Evolutionary conservation across 1,140 invertebrate genomes (phyloP), one percentile per base, ranked within the genome.

Genomic region (Himalopsyche phryganea): DNA sequence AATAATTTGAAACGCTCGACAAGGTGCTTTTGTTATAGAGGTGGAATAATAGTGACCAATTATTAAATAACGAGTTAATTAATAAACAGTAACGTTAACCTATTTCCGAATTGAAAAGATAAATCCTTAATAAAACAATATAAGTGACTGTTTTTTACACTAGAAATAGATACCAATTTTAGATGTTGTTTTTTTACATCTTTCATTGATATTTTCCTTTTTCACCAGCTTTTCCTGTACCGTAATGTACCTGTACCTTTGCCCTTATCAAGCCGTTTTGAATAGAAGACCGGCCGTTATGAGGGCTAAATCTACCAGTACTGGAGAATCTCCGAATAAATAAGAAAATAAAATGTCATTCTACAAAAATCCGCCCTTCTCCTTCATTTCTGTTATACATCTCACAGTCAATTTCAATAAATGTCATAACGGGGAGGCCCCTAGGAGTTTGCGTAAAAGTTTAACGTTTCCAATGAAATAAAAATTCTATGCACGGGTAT

Each of bases 391-490:
- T 14, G 44, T 28, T n/a, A 28, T 17, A 19, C 44, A 19, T 28
- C 20, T 33, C 47, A 6, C 23, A 47, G 54, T 57, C 54, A 57
- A 57, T 57, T 57, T 49, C 54, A 57, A 57, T 57, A 57, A 57
- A 57, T 50, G 54, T 57, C 54, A 38, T 6, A n/a, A 23, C 14
- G 45, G 20, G 10, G 33, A 38, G 38, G 41, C 35, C 35, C 23
- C 20, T 11, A 17, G 35, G 33, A 40, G 54, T 57, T 57, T 57
- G 54, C 54, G 50, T 57, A 50, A 57, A 50, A 50, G 54, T 57
- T 57, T 56, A 38, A 48, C 32, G 14, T 19, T 32, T 32, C 44
- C 45, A 38, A 56, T 56, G 52, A 20, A 48, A 48, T 56, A 56
- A 48, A 56, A 56, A 56, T 54, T 54, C 42, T 19, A 54, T 45